These are phyloP conservation scores for Microctenopoma stevenorrisi DNA, from an alignment of 2,797 vertebrate species.

Conservation along the genomic window DNA sequence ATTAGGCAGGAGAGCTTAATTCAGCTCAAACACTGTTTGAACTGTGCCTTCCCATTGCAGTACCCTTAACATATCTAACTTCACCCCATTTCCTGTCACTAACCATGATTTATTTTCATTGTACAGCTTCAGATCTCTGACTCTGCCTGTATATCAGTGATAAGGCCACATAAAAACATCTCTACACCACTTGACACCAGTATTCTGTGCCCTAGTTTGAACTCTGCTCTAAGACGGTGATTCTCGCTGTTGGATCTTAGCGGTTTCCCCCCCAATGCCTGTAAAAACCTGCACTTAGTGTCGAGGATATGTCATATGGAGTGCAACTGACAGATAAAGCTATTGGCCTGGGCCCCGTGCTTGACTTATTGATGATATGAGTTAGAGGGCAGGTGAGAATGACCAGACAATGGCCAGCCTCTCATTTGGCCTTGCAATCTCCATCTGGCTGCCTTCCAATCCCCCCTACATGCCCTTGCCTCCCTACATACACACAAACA, in stretches of 20 bases:
- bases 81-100: conserved; percentile 46
- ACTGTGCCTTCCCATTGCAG: conserved; percentile 71
- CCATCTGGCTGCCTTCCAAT: conserved; percentile 77
- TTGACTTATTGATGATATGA: conserved; percentile 51
- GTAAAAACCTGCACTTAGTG: conserved; percentile 29
- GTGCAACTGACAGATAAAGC: conserved; percentile 51
- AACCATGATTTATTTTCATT: conserved; percentile 34
- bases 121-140: conserved; percentile 32
- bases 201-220: conserved; percentile 59
- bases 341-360: conserved; percentile 38
- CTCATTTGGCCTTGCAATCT: conserved; percentile 67
- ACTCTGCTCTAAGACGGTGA: conserved; percentile 47
- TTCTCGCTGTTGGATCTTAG: conserved; percentile 41
- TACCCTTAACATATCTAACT: conserved; percentile 56
- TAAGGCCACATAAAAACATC: conserved; percentile 47
- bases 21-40: conserved; percentile 79
- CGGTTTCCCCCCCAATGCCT: conserved; percentile 10
- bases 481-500: conserved; percentile 19
- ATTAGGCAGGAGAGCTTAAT: conserved; percentile 82
- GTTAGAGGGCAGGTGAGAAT: conserved; percentile 61
- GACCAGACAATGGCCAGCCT: conserved; percentile 73
- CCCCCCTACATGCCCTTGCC: conserved; percentile 46
- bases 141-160: conserved; percentile 50
- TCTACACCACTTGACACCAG: conserved; percentile 40
- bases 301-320: conserved; percentile 3